Evolutionary conservation across 2,888 invertebrate species (phyloP), one percentile per base, ranked within the genome.

Genomic region (Uropetala carovei): DNA sequence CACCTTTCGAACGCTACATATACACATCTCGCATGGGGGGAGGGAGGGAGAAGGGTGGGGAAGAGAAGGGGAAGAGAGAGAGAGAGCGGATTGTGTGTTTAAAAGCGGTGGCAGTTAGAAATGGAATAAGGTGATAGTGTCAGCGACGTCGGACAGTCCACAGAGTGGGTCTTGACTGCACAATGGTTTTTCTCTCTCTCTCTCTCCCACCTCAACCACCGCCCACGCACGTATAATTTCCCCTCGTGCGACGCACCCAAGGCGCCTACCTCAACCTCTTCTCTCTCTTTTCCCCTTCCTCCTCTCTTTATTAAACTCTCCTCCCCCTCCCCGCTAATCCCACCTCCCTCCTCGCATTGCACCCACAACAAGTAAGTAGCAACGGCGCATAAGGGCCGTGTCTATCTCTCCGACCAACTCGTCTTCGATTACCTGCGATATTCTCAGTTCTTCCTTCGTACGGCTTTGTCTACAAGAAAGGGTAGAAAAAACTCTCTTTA

Each of bases 91-190:
- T 85, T 85, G 85, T 85, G 85, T 58, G 85, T 85, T 85, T 85
- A 85, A 85, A 85, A 85, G 85, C 85, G 85, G 85, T 85, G 85
- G 85, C 85, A 85, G 85, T 85, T 85, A 85, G 85, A 85, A 85
- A 85, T 85, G 85, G 85, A 85, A 85, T 85, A 85, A 85, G 85
- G 85, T 85, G 85, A 85, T 85, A 85, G 85, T 85, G 85, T 85
- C 85, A 58, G 57, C 85, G 58, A 57, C 58, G 85, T 85, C 85
- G 85, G 85, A 85, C 22, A 85, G 58, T 58, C 57, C 85, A 22
- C 85, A 58, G 85, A 85, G 58, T 58, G 85, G 85, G 85, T 85
- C 58, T 84, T 56, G 57, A 56, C 57, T 18, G 57, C 56, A 56
- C 56, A 85, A 57, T 22, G 86, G 14, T 60, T 30, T 30, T n/a